phyloP scores from a whole-genome alignment of 35 echinoderm and acorn worm genomes.

The Heliocidaris tuberculata region DNA sequence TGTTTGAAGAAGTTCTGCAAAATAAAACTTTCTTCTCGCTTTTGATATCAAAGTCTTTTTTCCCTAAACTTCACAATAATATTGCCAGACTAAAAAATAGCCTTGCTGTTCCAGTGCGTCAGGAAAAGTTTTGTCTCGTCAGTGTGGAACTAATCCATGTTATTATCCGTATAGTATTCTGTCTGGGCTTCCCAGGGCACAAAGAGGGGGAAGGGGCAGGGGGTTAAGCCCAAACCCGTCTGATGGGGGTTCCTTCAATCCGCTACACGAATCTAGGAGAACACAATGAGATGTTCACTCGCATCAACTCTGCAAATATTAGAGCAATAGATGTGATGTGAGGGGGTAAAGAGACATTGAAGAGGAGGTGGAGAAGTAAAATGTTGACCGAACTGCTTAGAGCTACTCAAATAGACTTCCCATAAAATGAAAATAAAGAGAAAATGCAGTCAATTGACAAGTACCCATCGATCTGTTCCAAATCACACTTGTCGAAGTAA shows the following conservation, averaged over 20 bases:
- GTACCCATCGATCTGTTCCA: constrained; percentile 8
- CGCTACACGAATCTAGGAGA: neutral
- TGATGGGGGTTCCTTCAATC: constrained; percentile 15
- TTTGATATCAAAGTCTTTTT: neutral
- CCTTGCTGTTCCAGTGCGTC: neutral
- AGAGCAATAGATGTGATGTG: constrained; percentile 2
- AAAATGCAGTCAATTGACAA: constrained; percentile 18
- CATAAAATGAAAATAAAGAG: constrained; percentile 5
- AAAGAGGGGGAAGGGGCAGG: neutral
- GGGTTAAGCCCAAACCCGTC: constrained; percentile 6
- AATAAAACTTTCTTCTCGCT: neutral
- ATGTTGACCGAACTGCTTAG: constrained; percentile 36
- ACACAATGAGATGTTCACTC: constrained; percentile 31
- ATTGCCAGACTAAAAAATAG: neutral
- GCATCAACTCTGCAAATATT: constrained; percentile 38
- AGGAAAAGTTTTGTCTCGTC: constrained; percentile 8
- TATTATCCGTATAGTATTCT: constrained; percentile 13
- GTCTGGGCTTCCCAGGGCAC: neutral
- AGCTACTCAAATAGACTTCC: constrained; percentile 19
- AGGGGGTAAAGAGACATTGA: constrained; percentile 24
- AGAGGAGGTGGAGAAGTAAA: neutral
- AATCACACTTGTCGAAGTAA: neutral
- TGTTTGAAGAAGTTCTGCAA: neutral
- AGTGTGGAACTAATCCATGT: neutral
- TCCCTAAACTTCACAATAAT: neutral